phyloP scores from a whole-genome alignment of 2,113 vertebrate species.

The Tychaedon coryphoeus region DNA sequence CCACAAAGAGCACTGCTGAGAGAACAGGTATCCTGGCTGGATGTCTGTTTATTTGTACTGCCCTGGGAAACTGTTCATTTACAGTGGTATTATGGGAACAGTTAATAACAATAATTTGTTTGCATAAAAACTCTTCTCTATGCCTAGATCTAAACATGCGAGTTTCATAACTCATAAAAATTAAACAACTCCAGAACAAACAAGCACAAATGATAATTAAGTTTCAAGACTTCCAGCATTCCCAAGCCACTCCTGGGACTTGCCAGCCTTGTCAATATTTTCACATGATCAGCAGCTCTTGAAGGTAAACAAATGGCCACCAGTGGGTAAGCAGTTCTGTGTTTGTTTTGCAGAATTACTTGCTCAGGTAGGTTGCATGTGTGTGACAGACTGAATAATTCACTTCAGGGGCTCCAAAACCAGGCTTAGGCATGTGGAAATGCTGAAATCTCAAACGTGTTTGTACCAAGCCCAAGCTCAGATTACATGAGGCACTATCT shows the following conservation, averaged over 20 bases:
- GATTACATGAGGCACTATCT: not conserved
- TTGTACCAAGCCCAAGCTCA: not conserved
- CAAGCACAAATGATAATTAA: not conserved
- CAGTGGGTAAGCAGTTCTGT: not conserved
- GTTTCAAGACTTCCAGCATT: not conserved
- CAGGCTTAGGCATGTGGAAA: not conserved
- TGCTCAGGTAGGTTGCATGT: not conserved
- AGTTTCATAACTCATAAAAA: constrained; percentile 14
- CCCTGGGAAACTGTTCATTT: not conserved
- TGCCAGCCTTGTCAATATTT: constrained; percentile 27
- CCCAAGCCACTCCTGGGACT: not conserved
- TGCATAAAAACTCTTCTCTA: not conserved
- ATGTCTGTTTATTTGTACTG: not conserved
- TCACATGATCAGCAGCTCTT: not conserved
- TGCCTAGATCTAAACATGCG: not conserved
- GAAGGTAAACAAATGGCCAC: constrained; percentile 17
- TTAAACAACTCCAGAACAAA: constrained; percentile 5
- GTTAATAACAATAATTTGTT: constrained; percentile 41
- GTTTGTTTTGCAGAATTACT: constrained; percentile 2
- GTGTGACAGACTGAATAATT: not conserved
- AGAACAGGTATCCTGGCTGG: not conserved
- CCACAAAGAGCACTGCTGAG: not conserved
- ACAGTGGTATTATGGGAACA: not conserved
- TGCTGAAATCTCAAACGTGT: not conserved
- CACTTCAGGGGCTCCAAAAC: not conserved